A percentile compares a stretch with the other conserved stretches of the same genome.
Conservation (phyloP, 2,797 vertebrate genomes). For the Enteromius argenteus region DNA sequence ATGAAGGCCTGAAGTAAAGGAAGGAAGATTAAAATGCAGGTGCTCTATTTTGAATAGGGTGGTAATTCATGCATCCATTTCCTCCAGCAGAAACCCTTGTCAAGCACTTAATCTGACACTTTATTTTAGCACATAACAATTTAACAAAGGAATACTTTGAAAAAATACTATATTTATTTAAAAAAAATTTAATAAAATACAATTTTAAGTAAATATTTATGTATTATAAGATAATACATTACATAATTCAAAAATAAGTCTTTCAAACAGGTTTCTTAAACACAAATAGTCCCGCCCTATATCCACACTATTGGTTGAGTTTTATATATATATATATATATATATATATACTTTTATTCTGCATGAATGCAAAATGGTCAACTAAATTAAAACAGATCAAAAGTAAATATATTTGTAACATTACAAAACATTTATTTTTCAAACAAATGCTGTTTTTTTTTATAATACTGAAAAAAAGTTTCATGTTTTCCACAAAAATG, state of each 20-base stretch:
- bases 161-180: background rate
- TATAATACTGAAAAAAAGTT: background rate
- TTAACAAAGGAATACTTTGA: background rate
- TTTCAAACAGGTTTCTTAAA: background rate
- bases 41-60: constrained; percentile 38
- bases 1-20: constrained; percentile 38
- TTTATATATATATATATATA: background rate
- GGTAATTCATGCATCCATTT: constrained; percentile 26
- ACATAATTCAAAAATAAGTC: background rate
- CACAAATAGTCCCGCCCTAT: background rate
- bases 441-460: background rate
- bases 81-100: constrained; percentile 25
- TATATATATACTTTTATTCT: too few species aligned
- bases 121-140: background rate
- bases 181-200: background rate
- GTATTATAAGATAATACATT: background rate
- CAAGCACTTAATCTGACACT: constrained; percentile 7
- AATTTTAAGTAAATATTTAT: background rate
- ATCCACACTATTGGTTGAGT: background rate
- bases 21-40: constrained; percentile 39
- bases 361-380: background rate
- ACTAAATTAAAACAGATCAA: background rate
- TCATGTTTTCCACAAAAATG: background rate
- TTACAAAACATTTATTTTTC: background rate
- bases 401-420: background rate